Evolutionary conservation across 2,113 vertebrate species (phyloP), one percentile per base, ranked within the genome.

Genomic region (Polypterus senegalus): DNA sequence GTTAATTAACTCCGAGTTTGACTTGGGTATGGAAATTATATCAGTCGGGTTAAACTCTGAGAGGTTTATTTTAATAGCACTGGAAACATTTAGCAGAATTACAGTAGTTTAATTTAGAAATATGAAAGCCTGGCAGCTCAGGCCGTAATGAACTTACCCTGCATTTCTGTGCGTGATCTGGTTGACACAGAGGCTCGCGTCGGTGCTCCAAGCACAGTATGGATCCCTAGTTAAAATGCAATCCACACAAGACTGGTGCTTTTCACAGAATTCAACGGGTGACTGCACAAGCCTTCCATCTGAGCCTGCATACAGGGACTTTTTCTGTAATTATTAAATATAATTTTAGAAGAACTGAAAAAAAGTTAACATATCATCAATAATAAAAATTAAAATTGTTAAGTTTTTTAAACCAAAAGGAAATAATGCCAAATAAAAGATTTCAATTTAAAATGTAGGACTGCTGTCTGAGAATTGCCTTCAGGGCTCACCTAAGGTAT

Each of bases 171-270:
- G 27, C 27, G 27, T 27, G 27, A 84, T 27, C 27, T 27, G 27
- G 27, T 27, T 66, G 54, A 79, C 46, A 4, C 96, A 98, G 59
- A 79, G 64, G 0, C 70, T 60, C 3, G 68, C 7, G 1, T 51
- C 65, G 0, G 71, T 71, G 74, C 85, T 83, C 96, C 96, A 99
- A 65, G 92, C 93, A 11, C 96, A 99, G 66, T 97, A 93, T 3
- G 94, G 96, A 81, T 98, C 94, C 52, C 94, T 85, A 5, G 93
- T 86, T 61, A 98, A 73, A 67, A 97, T 60, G 5, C 94, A 99
- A 75, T 97, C 93, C 4, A 71, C 70, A 2, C 96, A 99, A 61
- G 86, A 84, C 7, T 53, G 60, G 6, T 94, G 91, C 65, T 88
- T 90, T 57, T 82, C 70, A 47, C 96, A 98, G 79, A 92, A 93